A percentile compares a stretch with the other conserved stretches of the same genome.
These are phyloP conservation scores for Dysmachus trigonus DNA, from an alignment of 2,888 invertebrate genomes.

Conservation along the genomic window DNA sequence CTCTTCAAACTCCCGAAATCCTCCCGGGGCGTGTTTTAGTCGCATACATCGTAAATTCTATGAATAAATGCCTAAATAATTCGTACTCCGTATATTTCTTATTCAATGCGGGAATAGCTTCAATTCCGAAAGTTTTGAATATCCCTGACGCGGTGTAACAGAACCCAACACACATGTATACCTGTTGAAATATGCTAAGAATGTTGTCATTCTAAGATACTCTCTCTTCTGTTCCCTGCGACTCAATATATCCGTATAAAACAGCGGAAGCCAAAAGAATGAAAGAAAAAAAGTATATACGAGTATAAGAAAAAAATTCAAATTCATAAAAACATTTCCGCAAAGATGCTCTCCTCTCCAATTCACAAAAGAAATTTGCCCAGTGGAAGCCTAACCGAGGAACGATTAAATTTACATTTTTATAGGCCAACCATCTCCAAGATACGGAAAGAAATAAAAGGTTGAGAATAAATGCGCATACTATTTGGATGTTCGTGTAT, in stretches of 20 bases:
- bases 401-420: conserved; percentile 44
- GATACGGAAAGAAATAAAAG: background rate
- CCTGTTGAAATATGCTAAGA: conserved; percentile 36
- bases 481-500: background rate
- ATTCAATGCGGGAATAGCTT: conserved; percentile 2
- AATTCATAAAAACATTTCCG: conserved; percentile 33
- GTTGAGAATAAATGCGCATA: background rate
- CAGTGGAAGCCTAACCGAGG: conserved; percentile 29
- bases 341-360: conserved; percentile 33
- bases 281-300: too few relatives aligned
- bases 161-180: background rate
- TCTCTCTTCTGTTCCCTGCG: background rate
- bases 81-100: conserved; percentile 12
- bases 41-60: conserved; percentile 5
- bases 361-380: conserved; percentile 37
- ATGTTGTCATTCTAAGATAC: conserved; percentile 28
- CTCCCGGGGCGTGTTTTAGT: background rate
- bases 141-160: background rate
- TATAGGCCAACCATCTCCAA: background rate
- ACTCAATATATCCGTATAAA: background rate
- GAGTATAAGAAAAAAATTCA: too few relatives aligned
- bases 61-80: conserved; percentile 24
- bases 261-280: background rate
- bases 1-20: background rate
- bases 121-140: background rate